Base-by-base conservation (phyloP, 2,113 vertebrate species). In the Rhinoptilus africanus region DNA sequence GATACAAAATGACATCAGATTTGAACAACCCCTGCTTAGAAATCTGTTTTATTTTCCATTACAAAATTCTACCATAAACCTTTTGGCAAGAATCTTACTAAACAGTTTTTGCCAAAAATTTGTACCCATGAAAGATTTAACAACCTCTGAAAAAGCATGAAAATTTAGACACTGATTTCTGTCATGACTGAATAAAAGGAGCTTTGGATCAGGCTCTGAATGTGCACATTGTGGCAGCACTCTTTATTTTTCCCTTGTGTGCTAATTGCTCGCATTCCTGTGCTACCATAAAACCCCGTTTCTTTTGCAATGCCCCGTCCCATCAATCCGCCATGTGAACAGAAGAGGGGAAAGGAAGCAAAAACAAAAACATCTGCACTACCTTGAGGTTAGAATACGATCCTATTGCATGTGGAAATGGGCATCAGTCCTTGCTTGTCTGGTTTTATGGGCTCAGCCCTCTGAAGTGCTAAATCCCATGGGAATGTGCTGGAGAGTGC, bases 391-490 rank as follows among this genome's bases (percentile, higher is more conserved):
- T 94, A 95, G 82, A 94, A 88, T 53, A 71, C 0, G 35, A 95
- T 95, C 96, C 79, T 67, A 47, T 92, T 95, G 90, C 85, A 95
- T 80, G 92, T 93, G 90, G 93, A 96, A 95, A 96, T 69, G 92
- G 88, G 88, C 82, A 89, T 93, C 87, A 85, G 90, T 79, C 93
- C 92, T 85, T 94, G 94, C 92, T 94, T 96, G 92, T 93, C 95
- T 94, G 88, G 72, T 94, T 96, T 95, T 96, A 96, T 93, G 69
- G 88, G 82, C 95, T 90, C 85, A 88, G 82, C 60, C 63, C 82
- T 96, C 92, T 95, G 88, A 97, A 96, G 90, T 94, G 79, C 90
- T 93, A 93, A 95, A 92, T 96, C 92, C 73, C 92, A 96, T 84
- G 88, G 96, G 93, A 96, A 94, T 74, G 90, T 59, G 63, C 75